Evolutionary conservation across 2,888 invertebrate genomes (phyloP), one percentile per base, ranked within the genome.

Genomic region (Rugalucina vietnamica): DNA sequence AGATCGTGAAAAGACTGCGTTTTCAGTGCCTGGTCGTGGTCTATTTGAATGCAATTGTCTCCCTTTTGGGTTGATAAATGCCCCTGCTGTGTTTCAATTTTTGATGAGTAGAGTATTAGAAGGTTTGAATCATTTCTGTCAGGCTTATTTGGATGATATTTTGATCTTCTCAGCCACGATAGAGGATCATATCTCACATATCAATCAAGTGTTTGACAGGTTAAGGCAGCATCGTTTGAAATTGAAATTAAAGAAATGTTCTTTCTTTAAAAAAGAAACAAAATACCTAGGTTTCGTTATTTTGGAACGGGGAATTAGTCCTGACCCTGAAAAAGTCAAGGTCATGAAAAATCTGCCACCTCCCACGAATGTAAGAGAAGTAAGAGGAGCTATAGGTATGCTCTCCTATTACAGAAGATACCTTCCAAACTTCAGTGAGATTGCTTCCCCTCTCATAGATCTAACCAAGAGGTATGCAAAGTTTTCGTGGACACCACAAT

Each of bases 71-170:
- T 34, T 82, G 1, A 32, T 60, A 18, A 82, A 82, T 73, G 85
- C 84, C 4, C 85, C 87, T 24, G 24, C 29, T 39, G 65, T 71
- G 5, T 85, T 54, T 70, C 78, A 84, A 50, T 27, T 74, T 43
- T 39, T 87, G 2, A 80, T 89, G 81, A 27, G 21, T 12, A 57
- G 71, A n/a, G 86, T 83, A 3, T 37, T 85, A 18, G 49, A 82
- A 32, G 89, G 80, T 4, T 57, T 76, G 10, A 36, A 70, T 36
- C 79, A 50, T 8, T 88, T 88, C 72, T 49, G 54, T 54, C 57
- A 37, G 10, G 74, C 50, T 29, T 88, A 90, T 65, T 36, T 90
- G 1, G 88, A 89, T 50, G 87, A 89, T 36, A 83, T 87, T 27
- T 43, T 89, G 4, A 82, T 89, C 18, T 85, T 79, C 34, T 79